These are phyloP conservation scores for Siniperca scherzeri DNA, from an alignment of 2,797 vertebrate species.

Conservation along the genomic window DNA sequence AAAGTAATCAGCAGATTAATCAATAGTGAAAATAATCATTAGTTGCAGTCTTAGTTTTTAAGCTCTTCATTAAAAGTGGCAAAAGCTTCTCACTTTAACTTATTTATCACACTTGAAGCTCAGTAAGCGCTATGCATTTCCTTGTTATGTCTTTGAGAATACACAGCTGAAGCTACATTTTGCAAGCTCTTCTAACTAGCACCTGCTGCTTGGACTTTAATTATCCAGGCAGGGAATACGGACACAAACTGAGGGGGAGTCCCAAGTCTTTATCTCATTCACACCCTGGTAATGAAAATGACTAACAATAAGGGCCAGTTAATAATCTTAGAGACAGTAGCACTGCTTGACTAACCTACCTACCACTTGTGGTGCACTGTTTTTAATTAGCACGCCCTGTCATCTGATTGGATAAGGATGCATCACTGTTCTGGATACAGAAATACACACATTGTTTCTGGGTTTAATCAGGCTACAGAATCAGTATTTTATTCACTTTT, in stretches of 20 bases:
- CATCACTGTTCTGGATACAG: constrained; percentile 17
- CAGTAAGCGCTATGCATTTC: constrained; percentile 21
- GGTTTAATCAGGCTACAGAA: constrained; percentile 19
- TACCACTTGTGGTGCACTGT: constrained; percentile 24
- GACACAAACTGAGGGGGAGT: constrained; percentile 48
- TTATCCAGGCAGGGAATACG: constrained; percentile 69
- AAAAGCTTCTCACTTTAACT: neutral
- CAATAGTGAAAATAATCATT: constrained; percentile 23
- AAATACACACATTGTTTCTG: constrained; percentile 28
- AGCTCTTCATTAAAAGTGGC: neutral
- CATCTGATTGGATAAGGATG: constrained; percentile 42
- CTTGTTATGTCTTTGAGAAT: constrained; percentile 24
- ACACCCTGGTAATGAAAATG: constrained; percentile 50
- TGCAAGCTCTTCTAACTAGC: constrained; percentile 61
- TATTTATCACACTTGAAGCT: constrained; percentile 1
- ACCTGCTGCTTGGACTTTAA: constrained; percentile 71
- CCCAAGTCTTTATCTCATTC: constrained; percentile 60
- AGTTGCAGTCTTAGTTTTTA: neutral
- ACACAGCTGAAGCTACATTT: constrained; percentile 46
- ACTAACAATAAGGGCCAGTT: constrained; percentile 43
- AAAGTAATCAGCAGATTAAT: constrained; percentile 10
- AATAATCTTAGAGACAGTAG: constrained; percentile 37
- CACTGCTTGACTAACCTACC: constrained; percentile 31
- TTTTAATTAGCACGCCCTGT: constrained; percentile 34
- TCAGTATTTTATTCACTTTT: constrained; percentile 8